These are phyloP conservation scores for Cataglyphis cursor DNA, from an alignment of 2,888 invertebrate genomes.

Conservation along the genomic window DNA sequence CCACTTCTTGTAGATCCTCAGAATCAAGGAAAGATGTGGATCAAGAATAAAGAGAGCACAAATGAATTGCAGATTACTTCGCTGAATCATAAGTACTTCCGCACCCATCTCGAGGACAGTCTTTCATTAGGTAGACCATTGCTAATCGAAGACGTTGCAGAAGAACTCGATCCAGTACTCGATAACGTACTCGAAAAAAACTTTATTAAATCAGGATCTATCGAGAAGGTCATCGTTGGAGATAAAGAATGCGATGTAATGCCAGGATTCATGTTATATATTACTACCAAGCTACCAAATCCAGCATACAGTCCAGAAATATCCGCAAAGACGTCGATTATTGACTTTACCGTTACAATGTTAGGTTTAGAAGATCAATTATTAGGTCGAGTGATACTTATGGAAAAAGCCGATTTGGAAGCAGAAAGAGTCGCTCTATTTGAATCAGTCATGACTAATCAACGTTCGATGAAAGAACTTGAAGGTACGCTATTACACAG, in stretches of 20 bases:
- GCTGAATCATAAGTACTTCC: conserved; percentile 98
- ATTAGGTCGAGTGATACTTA: conserved; percentile 96
- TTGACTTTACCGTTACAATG: conserved; percentile 99
- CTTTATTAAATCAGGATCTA: conserved; percentile 98
- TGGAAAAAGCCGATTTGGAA: conserved; percentile 98
- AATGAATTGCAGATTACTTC: conserved; percentile 98
- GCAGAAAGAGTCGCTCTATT: conserved; percentile 97
- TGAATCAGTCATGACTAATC: conserved; percentile 98
- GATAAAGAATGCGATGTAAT: conserved; percentile 99
- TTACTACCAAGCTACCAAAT: conserved; percentile 98
- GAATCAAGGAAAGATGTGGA: conserved; percentile 99
- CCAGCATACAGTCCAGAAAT: conserved; percentile 99
- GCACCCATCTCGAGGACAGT: conserved; percentile 96
- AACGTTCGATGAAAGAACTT: conserved; percentile 97
- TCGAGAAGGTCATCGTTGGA: conserved; percentile 97
- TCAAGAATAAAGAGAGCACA: conserved; percentile 95
- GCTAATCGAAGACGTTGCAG: conserved; percentile 97
- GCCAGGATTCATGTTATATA: conserved; percentile 97
- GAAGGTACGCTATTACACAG: conserved; percentile 96
- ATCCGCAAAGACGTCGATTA: conserved; percentile 98
- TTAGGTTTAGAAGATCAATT: conserved; percentile 98
- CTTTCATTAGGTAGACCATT: conserved; percentile 95
- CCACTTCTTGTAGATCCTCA: conserved; percentile 98
- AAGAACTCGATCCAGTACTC: conserved; percentile 97
- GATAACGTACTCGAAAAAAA: conserved; percentile 99